A percentile compares a stretch with the other conserved stretches of the same genome.
phyloP scores from a whole-genome alignment of 1,140 invertebrate genomes.

The Globodera rostochiensis region DNA sequence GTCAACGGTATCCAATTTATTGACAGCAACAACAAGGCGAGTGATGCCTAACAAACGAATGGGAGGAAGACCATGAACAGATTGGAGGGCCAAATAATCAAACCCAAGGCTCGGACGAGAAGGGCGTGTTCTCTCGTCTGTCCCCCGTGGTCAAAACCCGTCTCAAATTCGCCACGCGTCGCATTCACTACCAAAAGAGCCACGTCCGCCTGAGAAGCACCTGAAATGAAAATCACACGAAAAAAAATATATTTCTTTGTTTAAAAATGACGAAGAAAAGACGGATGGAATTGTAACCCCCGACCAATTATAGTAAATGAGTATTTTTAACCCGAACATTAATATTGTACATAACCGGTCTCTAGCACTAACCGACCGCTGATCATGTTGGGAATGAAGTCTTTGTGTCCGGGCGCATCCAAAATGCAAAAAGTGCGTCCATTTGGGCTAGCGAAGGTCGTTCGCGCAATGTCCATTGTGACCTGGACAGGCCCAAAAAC shows the following conservation, averaged over 20 bases:
- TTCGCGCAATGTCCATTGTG: constrained; percentile 94
- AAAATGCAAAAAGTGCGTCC: constrained; percentile 80
- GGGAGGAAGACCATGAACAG: background rate
- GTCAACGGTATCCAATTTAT: constrained; percentile 70
- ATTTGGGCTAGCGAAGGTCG: constrained; percentile 74
- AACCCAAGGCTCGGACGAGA: constrained; percentile 84
- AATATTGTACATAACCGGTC: background rate
- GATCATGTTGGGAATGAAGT: constrained; percentile 99
- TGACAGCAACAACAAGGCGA: constrained; percentile 74
- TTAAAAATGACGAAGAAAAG: constrained; percentile 1
- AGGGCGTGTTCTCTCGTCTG: constrained; percentile 96
- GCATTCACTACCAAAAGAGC: constrained; percentile 93
- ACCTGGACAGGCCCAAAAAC: constrained; percentile 64
- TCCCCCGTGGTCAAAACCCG: constrained; percentile 93
- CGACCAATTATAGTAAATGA: background rate
- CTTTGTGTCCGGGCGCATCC: constrained; percentile 91
- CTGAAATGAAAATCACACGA: constrained; percentile 65
- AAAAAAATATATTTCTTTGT: background rate
- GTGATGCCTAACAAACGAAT: constrained; percentile 71
- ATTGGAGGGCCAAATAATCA: background rate
- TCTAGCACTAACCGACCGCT: constrained; percentile 69
- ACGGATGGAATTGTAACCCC: background rate
- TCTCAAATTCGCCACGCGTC: constrained; percentile 91
- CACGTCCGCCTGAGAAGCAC: constrained; percentile 93
- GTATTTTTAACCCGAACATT: background rate